Percentiles rank a stretch among this genome's conserved stretches.
These are phyloP conservation scores for Meandrina meandrites DNA, from an alignment of 92 coral and sea anemone species.

Conservation along the genomic window DNA sequence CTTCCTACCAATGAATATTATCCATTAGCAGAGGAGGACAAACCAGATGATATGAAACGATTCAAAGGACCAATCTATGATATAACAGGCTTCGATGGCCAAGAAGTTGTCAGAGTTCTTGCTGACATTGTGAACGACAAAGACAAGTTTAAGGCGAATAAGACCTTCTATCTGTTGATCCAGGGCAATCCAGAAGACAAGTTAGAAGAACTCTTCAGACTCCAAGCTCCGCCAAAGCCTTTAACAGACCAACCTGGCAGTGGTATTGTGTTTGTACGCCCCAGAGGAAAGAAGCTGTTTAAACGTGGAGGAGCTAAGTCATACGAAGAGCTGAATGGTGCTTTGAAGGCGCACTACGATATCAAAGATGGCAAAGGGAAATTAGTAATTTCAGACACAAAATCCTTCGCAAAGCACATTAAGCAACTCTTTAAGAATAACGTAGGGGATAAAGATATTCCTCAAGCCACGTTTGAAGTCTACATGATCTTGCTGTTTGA, in stretches of 20 bases:
- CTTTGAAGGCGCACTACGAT: neutral
- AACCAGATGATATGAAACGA: neutral
- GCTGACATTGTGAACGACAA: slow-evolving; percentile 6
- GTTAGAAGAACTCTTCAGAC: neutral
- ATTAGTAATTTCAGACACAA: too few relatives aligned
- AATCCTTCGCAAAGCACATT: slow-evolving; percentile 3
- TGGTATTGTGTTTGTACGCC: slow-evolving; percentile 8
- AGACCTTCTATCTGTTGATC: slow-evolving; percentile 9
- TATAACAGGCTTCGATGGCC: slow-evolving; percentile 14
- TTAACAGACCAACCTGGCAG: slow-evolving; percentile 13
- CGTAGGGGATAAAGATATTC: neutral
- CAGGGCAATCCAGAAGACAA: neutral
- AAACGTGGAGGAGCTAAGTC: neutral
- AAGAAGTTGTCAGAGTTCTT: neutral
- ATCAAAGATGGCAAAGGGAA: too few relatives aligned
- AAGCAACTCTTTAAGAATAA: slow-evolving; percentile 17
- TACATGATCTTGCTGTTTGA: slow-evolving; percentile 43
- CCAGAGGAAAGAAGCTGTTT: neutral
- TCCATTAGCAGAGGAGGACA: neutral
- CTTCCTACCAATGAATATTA: neutral
- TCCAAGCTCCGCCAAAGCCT: slow-evolving; percentile 15
- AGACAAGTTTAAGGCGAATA: neutral
- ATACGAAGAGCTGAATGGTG: slow-evolving; percentile 20
- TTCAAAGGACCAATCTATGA: neutral
- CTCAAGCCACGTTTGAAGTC: slow-evolving; percentile 24